Evolutionary conservation across 1,140 invertebrate genomes (phyloP).

Genomic region (Aplysia californica): DNA sequence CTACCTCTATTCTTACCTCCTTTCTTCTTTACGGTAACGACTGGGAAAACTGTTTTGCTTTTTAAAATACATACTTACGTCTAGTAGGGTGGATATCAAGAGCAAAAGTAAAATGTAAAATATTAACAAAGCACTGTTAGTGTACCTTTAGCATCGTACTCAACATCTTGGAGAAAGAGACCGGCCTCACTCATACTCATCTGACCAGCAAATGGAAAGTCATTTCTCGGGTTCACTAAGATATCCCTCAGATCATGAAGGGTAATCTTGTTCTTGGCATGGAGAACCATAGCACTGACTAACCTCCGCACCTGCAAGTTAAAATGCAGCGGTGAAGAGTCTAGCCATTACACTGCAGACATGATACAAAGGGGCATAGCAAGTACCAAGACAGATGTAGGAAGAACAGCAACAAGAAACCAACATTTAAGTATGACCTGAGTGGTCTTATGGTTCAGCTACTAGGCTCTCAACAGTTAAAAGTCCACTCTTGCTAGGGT

Average conservation of each 20-base stretch:
- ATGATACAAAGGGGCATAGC: background rate
- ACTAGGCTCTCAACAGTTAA: too few species aligned
- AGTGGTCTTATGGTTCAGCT: too few species aligned
- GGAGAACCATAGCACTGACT: conserved; percentile 13
- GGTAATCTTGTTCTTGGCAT: background rate
- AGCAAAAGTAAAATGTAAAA: too few species aligned
- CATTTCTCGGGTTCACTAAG: conserved; percentile 1
- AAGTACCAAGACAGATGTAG: background rate
- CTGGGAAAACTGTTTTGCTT: too few species aligned
- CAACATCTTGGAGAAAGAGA: conserved; percentile 14
- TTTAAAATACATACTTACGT: too few species aligned
- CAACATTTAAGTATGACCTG: too few species aligned
- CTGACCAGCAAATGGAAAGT: background rate
- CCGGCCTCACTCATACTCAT: background rate
- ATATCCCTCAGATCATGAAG: conserved; percentile 14
- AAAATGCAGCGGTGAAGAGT: background rate
- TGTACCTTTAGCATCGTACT: conserved; percentile 7
- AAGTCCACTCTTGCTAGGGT: too few species aligned
- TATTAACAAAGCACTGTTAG: too few species aligned
- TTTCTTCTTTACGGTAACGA: too few species aligned
- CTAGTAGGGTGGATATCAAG: too few species aligned
- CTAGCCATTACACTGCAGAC: too few species aligned
- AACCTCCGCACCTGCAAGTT: conserved; percentile 7
- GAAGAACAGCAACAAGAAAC: background rate
- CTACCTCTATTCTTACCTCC: too few species aligned